phyloP scores from a whole-genome alignment of 2,113 vertebrate genomes.

The Irena cyanogastra region DNA sequence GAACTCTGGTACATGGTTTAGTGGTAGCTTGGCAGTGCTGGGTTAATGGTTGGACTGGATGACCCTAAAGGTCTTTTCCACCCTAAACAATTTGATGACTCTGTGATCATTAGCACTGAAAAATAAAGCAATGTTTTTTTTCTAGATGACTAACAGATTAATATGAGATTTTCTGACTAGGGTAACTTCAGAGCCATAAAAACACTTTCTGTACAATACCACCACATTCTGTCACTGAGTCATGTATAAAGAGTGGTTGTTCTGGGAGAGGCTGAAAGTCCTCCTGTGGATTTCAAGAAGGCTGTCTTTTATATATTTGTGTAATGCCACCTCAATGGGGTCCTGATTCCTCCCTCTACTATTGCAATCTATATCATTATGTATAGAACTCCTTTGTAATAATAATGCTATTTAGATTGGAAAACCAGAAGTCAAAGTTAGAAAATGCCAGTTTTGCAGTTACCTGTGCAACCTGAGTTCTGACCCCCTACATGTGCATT shows the following conservation, averaged over 20 bases:
- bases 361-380: background rate
- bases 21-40: background rate
- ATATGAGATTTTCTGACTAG: background rate
- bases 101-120: background rate
- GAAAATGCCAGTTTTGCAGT: background rate
- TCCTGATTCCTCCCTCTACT: background rate
- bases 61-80: background rate
- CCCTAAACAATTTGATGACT: background rate
- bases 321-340: background rate
- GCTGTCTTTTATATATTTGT: background rate
- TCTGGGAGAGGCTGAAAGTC: background rate
- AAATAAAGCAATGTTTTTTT: conserved; percentile 27
- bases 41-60: background rate
- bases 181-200: background rate
- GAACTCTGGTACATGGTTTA: background rate
- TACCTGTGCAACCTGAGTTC: background rate
- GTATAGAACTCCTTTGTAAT: background rate
- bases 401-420: background rate
- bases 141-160: conserved; percentile 11
- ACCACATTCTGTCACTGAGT: background rate
- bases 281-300: background rate
- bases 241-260: background rate
- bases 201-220: background rate
- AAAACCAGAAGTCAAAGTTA: background rate
- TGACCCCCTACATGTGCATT: background rate